A percentile compares a stretch with the other conserved stretches of the same genome.
phyloP scores from a whole-genome alignment of 2,888 invertebrate genomes.

The Oxyscelio sp. region DNA sequence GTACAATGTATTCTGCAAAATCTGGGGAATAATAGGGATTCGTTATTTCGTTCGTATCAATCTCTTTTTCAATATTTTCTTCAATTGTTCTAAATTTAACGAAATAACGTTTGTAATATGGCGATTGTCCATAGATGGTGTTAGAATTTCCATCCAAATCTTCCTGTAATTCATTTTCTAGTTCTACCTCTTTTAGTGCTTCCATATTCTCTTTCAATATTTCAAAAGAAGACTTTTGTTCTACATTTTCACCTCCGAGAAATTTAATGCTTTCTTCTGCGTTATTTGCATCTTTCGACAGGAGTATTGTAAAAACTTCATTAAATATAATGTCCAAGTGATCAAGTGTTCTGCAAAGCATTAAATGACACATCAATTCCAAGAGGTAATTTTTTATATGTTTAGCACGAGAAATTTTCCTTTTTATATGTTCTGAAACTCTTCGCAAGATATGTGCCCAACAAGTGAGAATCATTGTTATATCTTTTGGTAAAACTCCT shows the following conservation, averaged over 20 bases:
- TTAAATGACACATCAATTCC: constrained; percentile 58
- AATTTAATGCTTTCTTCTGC: constrained; percentile 22
- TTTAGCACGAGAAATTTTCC: constrained; percentile 25
- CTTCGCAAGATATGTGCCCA: constrained; percentile 63
- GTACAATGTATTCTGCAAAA: constrained; percentile 49
- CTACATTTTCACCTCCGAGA: constrained; percentile 23
- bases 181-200: not conserved
- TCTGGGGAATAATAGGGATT: constrained; percentile 53
- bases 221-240: not conserved
- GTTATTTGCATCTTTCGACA: constrained; percentile 10
- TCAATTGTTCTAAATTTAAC: not conserved
- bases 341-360: constrained; percentile 41
- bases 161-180: not conserved
- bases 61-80: not conserved
- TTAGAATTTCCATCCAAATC: constrained; percentile 1
- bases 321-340: constrained; percentile 38
- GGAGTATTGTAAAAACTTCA: constrained; percentile 27
- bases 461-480: constrained; percentile 47
- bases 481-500: not conserved
- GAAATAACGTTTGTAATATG: constrained; percentile 47
- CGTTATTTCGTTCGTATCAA: not conserved
- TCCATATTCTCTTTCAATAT: not conserved
- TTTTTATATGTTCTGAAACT: constrained; percentile 34
- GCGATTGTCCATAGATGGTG: constrained; percentile 37
- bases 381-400: constrained; percentile 48